These are phyloP conservation scores for Nylanderia fulva DNA, from an alignment of 1,140 invertebrate genomes.

Conservation along the genomic window DNA sequence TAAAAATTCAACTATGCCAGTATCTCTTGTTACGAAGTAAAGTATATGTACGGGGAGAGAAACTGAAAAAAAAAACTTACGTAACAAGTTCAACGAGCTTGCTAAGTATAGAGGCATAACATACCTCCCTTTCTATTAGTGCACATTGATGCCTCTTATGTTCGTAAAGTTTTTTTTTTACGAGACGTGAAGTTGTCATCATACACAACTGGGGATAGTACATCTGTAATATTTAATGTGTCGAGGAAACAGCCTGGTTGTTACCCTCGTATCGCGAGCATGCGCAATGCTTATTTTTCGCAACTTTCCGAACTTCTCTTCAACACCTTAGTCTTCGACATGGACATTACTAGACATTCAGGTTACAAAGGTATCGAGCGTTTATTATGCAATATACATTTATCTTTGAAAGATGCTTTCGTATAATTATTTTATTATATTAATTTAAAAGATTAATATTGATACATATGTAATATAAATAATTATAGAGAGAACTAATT, in stretches of 20 bases:
- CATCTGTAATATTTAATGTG: constrained; percentile 35
- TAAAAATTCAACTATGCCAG: constrained; percentile 8
- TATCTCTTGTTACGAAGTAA: background rate
- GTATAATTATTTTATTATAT: background rate
- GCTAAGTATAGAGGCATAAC: background rate
- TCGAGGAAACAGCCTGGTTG: background rate
- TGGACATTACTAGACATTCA: background rate
- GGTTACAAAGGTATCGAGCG: constrained; percentile 13
- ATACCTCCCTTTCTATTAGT: background rate
- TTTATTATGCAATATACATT: background rate
- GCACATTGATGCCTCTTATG: background rate
- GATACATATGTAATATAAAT: no score
- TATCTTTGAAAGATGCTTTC: background rate
- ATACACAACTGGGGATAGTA: background rate
- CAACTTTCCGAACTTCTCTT: background rate
- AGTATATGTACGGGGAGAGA: background rate
- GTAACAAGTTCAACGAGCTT: background rate
- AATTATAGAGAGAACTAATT: background rate
- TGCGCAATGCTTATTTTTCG: background rate
- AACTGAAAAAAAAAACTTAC: background rate
- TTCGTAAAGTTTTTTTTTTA: background rate
- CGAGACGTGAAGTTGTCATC: background rate
- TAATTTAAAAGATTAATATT: background rate
- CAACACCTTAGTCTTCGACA: background rate
- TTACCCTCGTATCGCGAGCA: background rate